Evolutionary conservation across 2,797 vertebrate species (phyloP).

Genomic region (Aselliscus stoliczkanus): DNA sequence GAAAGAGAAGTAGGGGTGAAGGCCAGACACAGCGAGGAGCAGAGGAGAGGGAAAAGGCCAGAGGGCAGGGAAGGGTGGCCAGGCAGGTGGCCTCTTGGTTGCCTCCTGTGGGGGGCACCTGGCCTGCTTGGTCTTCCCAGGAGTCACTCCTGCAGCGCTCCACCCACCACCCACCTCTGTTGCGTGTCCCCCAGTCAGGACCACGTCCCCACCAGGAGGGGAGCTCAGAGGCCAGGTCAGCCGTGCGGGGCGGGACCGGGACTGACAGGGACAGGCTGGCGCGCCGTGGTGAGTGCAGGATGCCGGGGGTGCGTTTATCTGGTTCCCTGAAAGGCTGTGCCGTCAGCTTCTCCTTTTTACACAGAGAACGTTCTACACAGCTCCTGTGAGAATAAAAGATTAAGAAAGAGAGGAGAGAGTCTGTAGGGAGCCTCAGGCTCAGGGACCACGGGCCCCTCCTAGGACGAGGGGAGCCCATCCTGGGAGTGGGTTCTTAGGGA

Average conservation of each 20-base stretch:
- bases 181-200: too few species aligned
- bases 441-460: neutral
- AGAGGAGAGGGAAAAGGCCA: neutral
- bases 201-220: neutral
- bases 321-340: neutral
- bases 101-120: neutral
- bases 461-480: neutral
- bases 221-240: neutral
- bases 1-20: neutral
- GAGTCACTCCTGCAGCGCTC: neutral
- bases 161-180: accelerated
- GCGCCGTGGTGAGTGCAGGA: neutral
- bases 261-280: neutral
- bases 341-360: neutral
- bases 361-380: neutral
- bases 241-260: neutral
- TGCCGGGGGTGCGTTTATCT: too few species aligned
- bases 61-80: too few species aligned
- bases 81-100: neutral
- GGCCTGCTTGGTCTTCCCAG: neutral
- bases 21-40: neutral
- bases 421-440: neutral
- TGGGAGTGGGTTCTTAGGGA: neutral
- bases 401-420: neutral
- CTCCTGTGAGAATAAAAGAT: neutral